Evolutionary conservation across 2,113 vertebrate species (phyloP).

Genomic region (Cisticola juncidis): DNA sequence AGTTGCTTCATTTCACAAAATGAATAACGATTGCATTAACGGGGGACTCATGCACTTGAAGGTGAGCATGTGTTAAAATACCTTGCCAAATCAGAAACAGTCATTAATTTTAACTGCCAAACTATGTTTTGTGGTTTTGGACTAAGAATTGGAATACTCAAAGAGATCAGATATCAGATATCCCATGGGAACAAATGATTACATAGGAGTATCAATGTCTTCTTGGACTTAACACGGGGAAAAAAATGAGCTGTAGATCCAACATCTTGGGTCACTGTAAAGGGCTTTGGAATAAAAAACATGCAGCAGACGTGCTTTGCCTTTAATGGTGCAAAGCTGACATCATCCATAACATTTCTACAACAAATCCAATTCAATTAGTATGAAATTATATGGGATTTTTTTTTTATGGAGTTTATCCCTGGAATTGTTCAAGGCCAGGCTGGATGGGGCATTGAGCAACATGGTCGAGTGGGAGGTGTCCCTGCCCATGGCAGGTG

Average conservation of each 20-base stretch:
- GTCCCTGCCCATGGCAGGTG: not conserved
- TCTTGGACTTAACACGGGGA: not conserved
- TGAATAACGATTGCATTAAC: not conserved
- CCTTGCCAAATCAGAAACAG: conserved; percentile 13
- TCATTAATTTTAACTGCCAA: conserved; percentile 60
- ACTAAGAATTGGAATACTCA: conserved; percentile 55
- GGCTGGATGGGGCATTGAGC: not conserved
- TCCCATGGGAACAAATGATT: conserved; percentile 19
- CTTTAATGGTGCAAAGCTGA: not conserved
- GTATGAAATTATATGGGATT: not conserved
- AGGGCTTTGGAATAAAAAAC: not conserved
- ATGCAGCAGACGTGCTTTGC: not conserved
- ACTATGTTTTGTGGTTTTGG: conserved; percentile 59
- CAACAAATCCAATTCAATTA: not conserved
- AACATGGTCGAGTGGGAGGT: not conserved
- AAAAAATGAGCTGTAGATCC: not conserved
- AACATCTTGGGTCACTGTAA: not conserved
- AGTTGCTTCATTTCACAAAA: not conserved
- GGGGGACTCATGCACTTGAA: not conserved
- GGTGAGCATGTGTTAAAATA: not conserved
- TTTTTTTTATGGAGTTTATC: not conserved
- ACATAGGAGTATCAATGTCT: not conserved
- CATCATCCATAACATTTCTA: not conserved
- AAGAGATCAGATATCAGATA: conserved; percentile 45
- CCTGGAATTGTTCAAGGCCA: not conserved